Evolutionary conservation across 2,888 invertebrate genomes (phyloP), one percentile per base, ranked within the genome.

Genomic region (Rhingia rostrata): DNA sequence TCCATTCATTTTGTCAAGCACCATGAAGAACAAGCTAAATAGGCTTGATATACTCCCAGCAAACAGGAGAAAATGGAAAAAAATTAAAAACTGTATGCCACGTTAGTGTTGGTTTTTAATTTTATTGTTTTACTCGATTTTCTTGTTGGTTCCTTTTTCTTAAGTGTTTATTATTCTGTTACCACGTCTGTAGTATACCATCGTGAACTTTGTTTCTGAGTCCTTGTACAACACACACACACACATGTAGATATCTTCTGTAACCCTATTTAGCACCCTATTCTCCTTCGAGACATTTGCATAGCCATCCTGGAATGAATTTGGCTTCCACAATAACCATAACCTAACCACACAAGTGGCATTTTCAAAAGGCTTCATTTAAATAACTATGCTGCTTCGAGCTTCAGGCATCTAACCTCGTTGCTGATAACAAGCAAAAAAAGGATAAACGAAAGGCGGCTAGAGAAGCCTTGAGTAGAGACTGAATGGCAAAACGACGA

Each of bases 141-240:
- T 67, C 47, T 45, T 30, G 9, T 39, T 45, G 5, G 37, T 30
- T 39, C 33, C 5, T 47, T 37, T 77, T 35, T 30, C 22, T 53
- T 54, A 43, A 66, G 51, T 79, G 69, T 64, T 83, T 83, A 79
- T 69, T 83, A 83, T 83, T 83, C 83, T 64, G 73, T 51, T 69
- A 69, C 67, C 53, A 64, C 53, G 63, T 6, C 61, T 69, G 73
- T 49, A 51, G 37, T 56, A 47, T 43, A 56, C 35, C 33, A 60
- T 69, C 81, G 39, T 81, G 70, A 66, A 51, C 54, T 66, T 56
- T 49, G 41, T 72, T 53, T 72, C 66, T 66, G 49, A 33, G 43
- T 32, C 54, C 58, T 60, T n/a, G 4, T n/a, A 37, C 49, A 41
- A 54, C 43, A 32, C 56, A 60, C 33, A 30, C 33, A 14, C 32